Evolutionary conservation across 2,113 vertebrate species (phyloP).

Genomic region (Myanophis thanlyinensis): DNA sequence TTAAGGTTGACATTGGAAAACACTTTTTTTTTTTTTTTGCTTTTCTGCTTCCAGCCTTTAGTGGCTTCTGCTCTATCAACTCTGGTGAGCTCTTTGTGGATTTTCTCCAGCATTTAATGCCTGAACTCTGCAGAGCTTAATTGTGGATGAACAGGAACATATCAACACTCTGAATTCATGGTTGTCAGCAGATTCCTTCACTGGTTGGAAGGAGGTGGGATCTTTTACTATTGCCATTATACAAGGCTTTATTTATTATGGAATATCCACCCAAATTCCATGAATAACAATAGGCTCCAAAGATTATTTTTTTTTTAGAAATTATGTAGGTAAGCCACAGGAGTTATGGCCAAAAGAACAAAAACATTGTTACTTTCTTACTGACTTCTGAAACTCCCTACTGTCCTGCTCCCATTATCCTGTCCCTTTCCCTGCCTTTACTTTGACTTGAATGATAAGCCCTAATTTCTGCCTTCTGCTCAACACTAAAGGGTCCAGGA

Average conservation of each 20-base stretch:
- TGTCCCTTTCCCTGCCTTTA: background rate
- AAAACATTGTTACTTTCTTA: background rate
- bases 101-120: background rate
- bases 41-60: background rate
- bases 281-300: background rate
- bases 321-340: no score
- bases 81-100: background rate
- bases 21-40: background rate
- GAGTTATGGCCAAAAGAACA: background rate
- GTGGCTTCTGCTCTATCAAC: background rate
- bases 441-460: background rate
- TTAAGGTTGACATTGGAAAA: background rate
- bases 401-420: background rate
- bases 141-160: background rate
- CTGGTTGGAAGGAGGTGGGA: background rate
- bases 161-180: background rate
- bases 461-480: no score
- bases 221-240: slow-evolving; percentile 30
- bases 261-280: background rate
- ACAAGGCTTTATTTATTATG: background rate
- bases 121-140: background rate
- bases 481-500: background rate
- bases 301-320: no score
- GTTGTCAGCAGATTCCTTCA: slow-evolving; percentile 2
- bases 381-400: background rate